Conservation (phyloP, 1,140 invertebrate species). For the Drosophila lini region DNA sequence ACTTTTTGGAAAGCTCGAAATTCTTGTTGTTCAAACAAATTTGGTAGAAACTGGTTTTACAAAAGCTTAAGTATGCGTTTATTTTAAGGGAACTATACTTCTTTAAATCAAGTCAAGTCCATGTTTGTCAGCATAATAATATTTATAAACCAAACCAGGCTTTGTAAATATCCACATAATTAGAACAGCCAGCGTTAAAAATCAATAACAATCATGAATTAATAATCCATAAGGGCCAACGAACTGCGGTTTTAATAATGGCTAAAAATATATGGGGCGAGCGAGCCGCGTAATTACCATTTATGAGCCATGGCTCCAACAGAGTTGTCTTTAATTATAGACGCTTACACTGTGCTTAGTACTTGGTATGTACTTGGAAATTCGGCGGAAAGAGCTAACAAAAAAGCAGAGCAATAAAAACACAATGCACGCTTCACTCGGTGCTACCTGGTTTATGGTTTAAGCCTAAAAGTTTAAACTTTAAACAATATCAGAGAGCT, state of each 20-base stretch:
- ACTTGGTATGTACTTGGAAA: constrained; percentile 1
- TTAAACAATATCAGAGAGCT: constrained; percentile 36
- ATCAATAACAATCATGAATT: constrained; percentile 71
- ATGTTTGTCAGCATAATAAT: neutral
- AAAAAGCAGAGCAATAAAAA: constrained; percentile 15
- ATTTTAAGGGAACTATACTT: neutral
- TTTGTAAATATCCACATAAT: neutral
- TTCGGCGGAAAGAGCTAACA: neutral
- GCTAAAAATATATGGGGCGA: constrained; percentile 31
- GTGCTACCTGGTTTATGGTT: neutral
- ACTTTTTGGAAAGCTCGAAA: constrained; percentile 4
- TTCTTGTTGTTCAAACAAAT: neutral
- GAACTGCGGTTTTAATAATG: constrained; percentile 53
- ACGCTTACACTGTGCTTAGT: constrained; percentile 22
- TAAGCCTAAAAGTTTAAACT: constrained; percentile 17
- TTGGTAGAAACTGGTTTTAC: neutral
- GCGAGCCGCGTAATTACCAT: constrained; percentile 57
- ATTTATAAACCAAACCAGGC: neutral
- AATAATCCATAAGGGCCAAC: constrained; percentile 56
- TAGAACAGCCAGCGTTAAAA: constrained; percentile 10
- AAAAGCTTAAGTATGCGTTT: neutral
- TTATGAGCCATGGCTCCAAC: constrained; percentile 40
- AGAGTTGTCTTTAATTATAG: constrained; percentile 42
- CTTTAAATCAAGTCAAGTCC: neutral
- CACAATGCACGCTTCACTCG: constrained; percentile 34